These are phyloP conservation scores for Felis catus DNA, from an alignment of 2,113 vertebrate species.

Conservation along the genomic window DNA sequence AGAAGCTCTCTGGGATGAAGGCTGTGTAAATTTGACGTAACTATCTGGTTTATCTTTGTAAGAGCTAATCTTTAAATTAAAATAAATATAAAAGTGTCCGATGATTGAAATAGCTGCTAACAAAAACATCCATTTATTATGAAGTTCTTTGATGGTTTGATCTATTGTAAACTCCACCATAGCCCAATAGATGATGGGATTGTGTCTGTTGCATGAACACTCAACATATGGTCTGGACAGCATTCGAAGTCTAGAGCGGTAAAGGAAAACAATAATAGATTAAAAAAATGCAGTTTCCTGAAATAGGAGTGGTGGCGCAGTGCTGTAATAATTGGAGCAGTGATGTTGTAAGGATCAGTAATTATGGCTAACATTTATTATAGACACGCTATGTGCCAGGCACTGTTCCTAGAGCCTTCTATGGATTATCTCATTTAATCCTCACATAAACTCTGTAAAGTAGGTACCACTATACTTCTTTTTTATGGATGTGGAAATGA, in stretches of 20 bases:
- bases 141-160: not conserved
- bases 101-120: slow-evolving; percentile 19
- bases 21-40: slow-evolving; percentile 18
- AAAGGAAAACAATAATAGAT: not conserved
- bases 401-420: not conserved
- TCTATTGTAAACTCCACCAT: not conserved
- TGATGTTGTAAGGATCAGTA: not conserved
- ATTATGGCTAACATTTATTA: not conserved
- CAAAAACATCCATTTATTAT: not conserved
- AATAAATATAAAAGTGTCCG: slow-evolving; percentile 10
- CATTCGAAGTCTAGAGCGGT: not conserved
- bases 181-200: not conserved
- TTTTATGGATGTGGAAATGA: not conserved
- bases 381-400: not conserved
- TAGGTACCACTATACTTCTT: not conserved
- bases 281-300: not conserved
- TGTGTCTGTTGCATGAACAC: not conserved
- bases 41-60: slow-evolving; percentile 56
- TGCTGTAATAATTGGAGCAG: not conserved
- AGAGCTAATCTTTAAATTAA: slow-evolving; percentile 36
- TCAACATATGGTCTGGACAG: not conserved
- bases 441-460: not conserved
- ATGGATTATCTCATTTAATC: not conserved
- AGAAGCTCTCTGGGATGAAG: not conserved
- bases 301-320: too few species aligned